A percentile compares a stretch with the other conserved stretches of the same genome.
These are phyloP conservation scores for Invenusta paracnida DNA, from an alignment of 2,888 invertebrate species.

Conservation along the genomic window DNA sequence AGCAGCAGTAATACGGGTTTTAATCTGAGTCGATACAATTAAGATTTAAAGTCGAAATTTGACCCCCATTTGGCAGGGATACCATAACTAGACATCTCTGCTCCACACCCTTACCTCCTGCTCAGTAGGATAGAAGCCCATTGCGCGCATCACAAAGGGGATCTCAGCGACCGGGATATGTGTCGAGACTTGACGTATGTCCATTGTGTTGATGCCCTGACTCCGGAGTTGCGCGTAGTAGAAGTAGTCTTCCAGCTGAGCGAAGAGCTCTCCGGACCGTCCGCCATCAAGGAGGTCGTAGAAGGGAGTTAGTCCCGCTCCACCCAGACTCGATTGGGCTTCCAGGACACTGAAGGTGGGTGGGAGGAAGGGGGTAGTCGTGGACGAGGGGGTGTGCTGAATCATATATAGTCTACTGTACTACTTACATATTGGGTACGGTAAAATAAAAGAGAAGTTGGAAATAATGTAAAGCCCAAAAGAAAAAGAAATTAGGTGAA, in stretches of 20 bases:
- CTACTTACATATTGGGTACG: no score
- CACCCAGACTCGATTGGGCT: constrained; percentile 58
- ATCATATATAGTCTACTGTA: no score
- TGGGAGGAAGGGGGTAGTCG: neutral
- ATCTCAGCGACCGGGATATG: constrained; percentile 68
- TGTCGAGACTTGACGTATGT: constrained; percentile 66
- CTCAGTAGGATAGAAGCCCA: constrained; percentile 73
- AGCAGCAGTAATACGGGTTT: no score
- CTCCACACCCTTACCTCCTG: constrained; percentile 66
- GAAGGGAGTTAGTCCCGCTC: constrained; percentile 65
- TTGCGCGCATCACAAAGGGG: constrained; percentile 71
- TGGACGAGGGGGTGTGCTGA: neutral
- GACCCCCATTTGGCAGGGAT: no score
- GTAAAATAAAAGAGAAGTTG: no score
- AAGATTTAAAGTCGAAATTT: no score
- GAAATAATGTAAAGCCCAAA: no score
- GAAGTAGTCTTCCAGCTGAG: constrained; percentile 71
- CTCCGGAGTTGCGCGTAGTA: constrained; percentile 70
- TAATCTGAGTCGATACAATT: no score
- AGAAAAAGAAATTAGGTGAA: no score
- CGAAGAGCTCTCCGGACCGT: constrained; percentile 69
- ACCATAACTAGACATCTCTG: no score
- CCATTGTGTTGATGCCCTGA: constrained; percentile 69
- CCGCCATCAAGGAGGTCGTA: constrained; percentile 71
- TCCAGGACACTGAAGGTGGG: constrained; percentile 53